These are phyloP conservation scores for Phylloscopus whistleri DNA, from an alignment of 2,113 vertebrate species.

Conservation along the genomic window DNA sequence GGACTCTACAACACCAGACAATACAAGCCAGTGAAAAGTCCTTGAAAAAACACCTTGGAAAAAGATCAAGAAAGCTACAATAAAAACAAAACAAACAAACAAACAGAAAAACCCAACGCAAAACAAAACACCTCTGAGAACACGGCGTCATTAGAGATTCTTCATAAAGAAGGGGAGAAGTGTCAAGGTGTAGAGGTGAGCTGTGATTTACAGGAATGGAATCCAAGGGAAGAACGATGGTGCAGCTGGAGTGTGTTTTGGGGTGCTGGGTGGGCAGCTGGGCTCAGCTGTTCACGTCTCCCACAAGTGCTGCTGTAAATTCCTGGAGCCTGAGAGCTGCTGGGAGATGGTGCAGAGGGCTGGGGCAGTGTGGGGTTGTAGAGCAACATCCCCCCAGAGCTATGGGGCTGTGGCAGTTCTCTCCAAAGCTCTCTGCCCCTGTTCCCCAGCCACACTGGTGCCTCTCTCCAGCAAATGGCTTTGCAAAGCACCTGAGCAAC, in stretches of 20 bases:
- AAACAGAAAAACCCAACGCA: neutral
- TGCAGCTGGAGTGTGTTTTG: neutral
- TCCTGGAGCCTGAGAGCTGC: neutral
- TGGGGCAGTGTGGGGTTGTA: neutral
- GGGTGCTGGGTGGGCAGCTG: neutral
- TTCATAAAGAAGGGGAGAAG: neutral
- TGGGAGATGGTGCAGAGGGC: neutral
- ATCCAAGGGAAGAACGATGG: rapidly evolving
- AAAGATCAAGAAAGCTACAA: neutral
- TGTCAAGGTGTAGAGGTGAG: neutral
- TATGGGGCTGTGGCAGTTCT: neutral
- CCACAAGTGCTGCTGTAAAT: neutral
- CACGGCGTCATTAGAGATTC: rapidly evolving
- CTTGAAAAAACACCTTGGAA: slow-evolving; percentile 22
- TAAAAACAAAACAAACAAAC: neutral
- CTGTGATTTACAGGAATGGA: neutral
- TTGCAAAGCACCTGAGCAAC: neutral
- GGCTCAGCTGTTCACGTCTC: neutral
- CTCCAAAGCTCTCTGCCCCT: neutral
- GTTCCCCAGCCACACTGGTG: neutral
- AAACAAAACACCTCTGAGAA: neutral
- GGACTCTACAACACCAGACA: neutral
- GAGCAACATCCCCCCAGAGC: neutral
- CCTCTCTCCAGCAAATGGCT: neutral
- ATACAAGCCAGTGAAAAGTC: neutral